phyloP scores from a whole-genome alignment of 2,113 vertebrate genomes.

The Cinclus mexicanus region DNA sequence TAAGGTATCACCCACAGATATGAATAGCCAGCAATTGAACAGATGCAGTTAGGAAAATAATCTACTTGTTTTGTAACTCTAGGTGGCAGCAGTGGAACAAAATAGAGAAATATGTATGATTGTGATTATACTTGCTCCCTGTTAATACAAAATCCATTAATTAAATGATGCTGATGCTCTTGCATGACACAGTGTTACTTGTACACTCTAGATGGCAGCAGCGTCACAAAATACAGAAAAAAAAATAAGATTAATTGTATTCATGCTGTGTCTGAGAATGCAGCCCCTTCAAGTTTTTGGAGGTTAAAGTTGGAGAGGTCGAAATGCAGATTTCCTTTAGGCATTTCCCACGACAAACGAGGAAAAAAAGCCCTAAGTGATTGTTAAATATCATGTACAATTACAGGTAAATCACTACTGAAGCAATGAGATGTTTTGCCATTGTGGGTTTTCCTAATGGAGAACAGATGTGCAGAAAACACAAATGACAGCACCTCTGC shows the following conservation, averaged over 20 bases:
- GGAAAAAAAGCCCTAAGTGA: background rate
- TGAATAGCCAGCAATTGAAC: background rate
- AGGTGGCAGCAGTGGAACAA: slow-evolving; percentile 60
- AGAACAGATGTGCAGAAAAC: background rate
- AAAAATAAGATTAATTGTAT: background rate
- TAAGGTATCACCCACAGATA: background rate
- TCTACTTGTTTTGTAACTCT: slow-evolving; percentile 12
- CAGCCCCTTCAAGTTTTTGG: background rate
- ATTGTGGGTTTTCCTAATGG: background rate
- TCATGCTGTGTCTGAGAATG: background rate
- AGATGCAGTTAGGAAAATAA: background rate
- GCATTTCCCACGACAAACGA: background rate
- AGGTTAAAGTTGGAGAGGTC: background rate
- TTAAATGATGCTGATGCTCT: background rate
- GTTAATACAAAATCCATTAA: slow-evolving; percentile 26
- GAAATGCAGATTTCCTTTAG: background rate
- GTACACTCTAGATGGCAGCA: slow-evolving; percentile 80
- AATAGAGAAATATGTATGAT: background rate
- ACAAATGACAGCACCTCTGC: background rate
- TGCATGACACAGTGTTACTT: background rate
- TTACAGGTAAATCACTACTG: background rate
- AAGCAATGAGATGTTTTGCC: background rate
- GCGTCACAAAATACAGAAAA: slow-evolving; percentile 66
- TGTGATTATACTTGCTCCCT: background rate
- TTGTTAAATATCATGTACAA: background rate